Evolutionary conservation across 2,113 vertebrate genomes (phyloP), one percentile per base, ranked within the genome.

Genomic region (Onychostruthus taczanowskii): DNA sequence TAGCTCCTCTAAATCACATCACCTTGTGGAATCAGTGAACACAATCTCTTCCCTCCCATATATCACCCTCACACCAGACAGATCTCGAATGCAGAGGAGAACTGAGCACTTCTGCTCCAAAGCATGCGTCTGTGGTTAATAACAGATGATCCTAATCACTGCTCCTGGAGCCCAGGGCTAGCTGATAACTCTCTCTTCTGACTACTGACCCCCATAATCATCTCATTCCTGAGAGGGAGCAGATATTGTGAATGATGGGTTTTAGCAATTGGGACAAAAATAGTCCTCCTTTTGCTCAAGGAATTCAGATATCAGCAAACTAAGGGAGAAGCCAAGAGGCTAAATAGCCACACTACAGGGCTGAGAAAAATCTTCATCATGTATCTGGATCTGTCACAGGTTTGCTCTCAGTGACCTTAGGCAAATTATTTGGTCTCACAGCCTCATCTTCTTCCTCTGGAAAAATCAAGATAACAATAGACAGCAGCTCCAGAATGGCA

Each of bases 61-160:
- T 61, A 97, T 95, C 87, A 88, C 88, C 70, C 92, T 92, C 81
- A 84, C 92, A 91, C 90, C 91, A 90, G 90, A 70, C 73, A 79
- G 73, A 76, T 90, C 94, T 69, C 1, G 1, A 92, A 80, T 23
- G 50, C 52, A 93, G 92, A 61, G 72, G 82, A 90, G 90, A 94
- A 68, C 33, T 68, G 83, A 96, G 86, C 56, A 31, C 37, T 93
- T 94, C 86, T 94, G 81, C 94, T 95, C 69, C 79, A 92, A 55
- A 92, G 69, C 83, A 76, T 92, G 85, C 2, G 1, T 46, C 86
- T 89, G 73, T 5, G 8, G 90, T 92, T 94, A 93, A 46, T 82
- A 95, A 94, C 93, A 94, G 92, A 89, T 92, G 94, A 97, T 96
- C 76, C 80, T 89, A 96, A 96, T 96, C 93, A 30, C 77, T 2